Evolutionary conservation across 2,113 vertebrate species (phyloP), one percentile per base, ranked within the genome.

Genomic region (Dicrurus megarhynchus): DNA sequence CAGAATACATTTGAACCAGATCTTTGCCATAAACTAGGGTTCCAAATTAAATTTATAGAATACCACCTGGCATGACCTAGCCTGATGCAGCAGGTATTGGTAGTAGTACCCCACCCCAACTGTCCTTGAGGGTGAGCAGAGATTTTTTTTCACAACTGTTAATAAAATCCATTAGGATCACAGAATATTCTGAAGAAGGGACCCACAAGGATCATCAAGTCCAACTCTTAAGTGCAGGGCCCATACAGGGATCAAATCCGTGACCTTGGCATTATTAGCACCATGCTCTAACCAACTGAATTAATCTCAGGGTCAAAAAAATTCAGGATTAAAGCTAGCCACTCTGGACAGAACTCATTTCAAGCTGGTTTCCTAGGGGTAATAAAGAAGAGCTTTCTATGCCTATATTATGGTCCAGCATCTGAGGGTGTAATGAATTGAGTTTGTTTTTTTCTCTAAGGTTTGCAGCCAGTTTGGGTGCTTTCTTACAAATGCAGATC

Each of bases 341-440:
- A 24, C n/a, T 56, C 35, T 78, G 20, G 14, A 65, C 1, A 23
- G 15, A 81, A 57, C 3, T 17, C 9, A 64, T 59, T 82, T 82
- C 33, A 78, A n/a, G 4, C 3, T 81, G 10, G 1, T 53, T 89
- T 91, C 44, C 57, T 39, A 24, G 18, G 3, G 20, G 9, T 35
- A 49, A 57, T 6, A 85, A 3, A 52, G 33, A 83, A 56, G 20
- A 83, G 9, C 8, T 88, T 69, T 73, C 53, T 65, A 33, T 30
- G 6, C 8, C 26, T 79, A 4, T 27, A 22, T n/a, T 73, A 68
- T 3, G 7, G 15, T 18, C 33, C 26, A 37, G 0, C 2, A 0
- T 27, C 49, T 53, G 37, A 87, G 7, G 16, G 9, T 53, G 5
- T 47, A 70, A 35, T 28, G 7, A 23, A 28, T 35, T 26, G 6